phyloP scores from a whole-genome alignment of 2,797 vertebrate species.

The Hoplostethus mediterraneus region DNA sequence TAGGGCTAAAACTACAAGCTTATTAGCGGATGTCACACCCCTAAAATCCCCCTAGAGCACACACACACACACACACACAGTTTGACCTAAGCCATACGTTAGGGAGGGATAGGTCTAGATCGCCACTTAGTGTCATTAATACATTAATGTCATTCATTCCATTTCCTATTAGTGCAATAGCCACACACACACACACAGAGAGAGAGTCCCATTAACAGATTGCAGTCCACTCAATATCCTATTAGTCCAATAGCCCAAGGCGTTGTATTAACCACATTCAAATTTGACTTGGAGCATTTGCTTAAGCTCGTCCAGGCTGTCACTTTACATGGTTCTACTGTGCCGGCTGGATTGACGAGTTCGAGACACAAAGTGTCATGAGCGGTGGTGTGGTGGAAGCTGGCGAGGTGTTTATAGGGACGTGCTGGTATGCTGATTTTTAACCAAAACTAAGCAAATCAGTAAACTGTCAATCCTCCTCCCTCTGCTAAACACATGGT shows the following conservation, averaged over 20 bases:
- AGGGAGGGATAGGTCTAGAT: constrained; percentile 59
- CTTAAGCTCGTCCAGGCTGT: not conserved
- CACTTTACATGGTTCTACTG: not conserved
- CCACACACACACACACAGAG: constrained; percentile 14
- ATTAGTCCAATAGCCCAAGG: constrained; percentile 25
- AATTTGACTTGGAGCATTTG: constrained; percentile 20
- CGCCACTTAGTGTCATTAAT: constrained; percentile 55
- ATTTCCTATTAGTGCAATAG: constrained; percentile 34
- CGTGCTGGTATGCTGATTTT: too few species aligned
- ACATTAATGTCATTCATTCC: constrained; percentile 55
- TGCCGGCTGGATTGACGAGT: too few species aligned
- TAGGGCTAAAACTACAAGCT: constrained; percentile 45
- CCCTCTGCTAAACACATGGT: not conserved
- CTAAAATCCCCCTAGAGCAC: constrained; percentile 39
- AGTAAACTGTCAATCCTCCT: not conserved
- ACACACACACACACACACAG: constrained; percentile 29
- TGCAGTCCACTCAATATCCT: constrained; percentile 15
- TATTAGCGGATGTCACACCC: constrained; percentile 46
- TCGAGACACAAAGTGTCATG: too few species aligned
- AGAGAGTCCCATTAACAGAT: constrained; percentile 45
- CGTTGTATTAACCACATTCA: constrained; percentile 2
- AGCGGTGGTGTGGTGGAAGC: too few species aligned
- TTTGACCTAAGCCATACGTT: constrained; percentile 68
- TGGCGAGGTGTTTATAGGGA: too few species aligned
- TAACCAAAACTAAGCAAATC: too few species aligned